These are phyloP conservation scores for Ichneumoninae sp. DNA, from an alignment of 2,888 invertebrate genomes.

Conservation along the genomic window DNA sequence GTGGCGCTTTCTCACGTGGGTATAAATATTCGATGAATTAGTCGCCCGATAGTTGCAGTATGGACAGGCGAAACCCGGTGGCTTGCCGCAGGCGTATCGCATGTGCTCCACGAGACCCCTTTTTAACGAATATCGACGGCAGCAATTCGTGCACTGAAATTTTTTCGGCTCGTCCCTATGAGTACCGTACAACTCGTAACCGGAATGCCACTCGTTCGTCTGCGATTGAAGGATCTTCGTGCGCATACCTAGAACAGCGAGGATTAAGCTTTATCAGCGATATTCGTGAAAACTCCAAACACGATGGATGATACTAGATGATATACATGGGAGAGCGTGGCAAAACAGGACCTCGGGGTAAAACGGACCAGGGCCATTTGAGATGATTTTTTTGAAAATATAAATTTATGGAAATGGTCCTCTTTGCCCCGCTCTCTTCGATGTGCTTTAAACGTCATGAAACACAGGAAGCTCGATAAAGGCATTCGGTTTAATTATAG, in stretches of 20 bases:
- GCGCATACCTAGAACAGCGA: conserved; percentile 12
- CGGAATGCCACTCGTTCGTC: conserved; percentile 1
- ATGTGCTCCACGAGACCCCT: conserved; percentile 84
- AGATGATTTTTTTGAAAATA: neutral
- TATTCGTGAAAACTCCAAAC: neutral
- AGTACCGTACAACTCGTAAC: conserved; percentile 61
- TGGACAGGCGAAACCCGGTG: conserved; percentile 77
- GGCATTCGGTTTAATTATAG: neutral
- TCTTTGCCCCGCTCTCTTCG: neutral
- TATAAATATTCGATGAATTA: conserved; percentile 71
- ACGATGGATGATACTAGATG: neutral
- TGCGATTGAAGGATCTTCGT: neutral
- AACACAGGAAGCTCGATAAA: neutral
- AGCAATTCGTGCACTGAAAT: conserved; percentile 78
- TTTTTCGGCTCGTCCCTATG: neutral
- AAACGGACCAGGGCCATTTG: neutral
- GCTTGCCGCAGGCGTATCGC: conserved; percentile 84
- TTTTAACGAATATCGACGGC: conserved; percentile 82
- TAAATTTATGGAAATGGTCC: neutral
- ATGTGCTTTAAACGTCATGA: neutral
- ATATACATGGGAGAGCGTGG: neutral
- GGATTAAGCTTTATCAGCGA: conserved; percentile 2
- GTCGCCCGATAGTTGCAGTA: conserved; percentile 76
- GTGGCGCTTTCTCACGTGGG: conserved; percentile 68
- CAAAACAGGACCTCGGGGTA: neutral